Base-by-base conservation (phyloP, 2,888 invertebrate species). In the Boloria selene region DNA sequence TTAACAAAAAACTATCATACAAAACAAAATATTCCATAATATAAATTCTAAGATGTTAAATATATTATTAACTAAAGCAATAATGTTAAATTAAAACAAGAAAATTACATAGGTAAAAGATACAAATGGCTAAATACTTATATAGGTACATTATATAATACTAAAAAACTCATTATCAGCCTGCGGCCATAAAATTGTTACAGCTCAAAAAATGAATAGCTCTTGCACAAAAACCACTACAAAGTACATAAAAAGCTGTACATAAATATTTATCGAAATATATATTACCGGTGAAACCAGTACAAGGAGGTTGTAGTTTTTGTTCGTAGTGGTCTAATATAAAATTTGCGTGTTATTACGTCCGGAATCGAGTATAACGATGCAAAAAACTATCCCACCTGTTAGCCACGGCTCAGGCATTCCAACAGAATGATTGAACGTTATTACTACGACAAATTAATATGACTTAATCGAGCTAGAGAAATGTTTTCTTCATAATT, bases 391-490 rank as follows among this genome's bases (percentile, higher is more conserved):
- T 52, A 56, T 56, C 42, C 16, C 64, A 66, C 70, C 65, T 68
- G 65, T 61, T 54, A 31, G 22, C 50, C 17, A 49, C 64, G 58
- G 42, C 62, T 42, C 65, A 49, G 51, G 58, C 59, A 67, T 68
- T 63, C 61, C 56, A 61, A 55, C 42, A 58, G 47, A 63, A 55
- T 54, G 64, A 68, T 67, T 67, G 65, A 69, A 67, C 64, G 65
- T 67, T 64, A 69, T 69, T 60, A 65, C 67, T 60, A 64, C 56
- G 71, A 73, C 71, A 71, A 69, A 73, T 73, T 72, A 70, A 72
- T 73, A 73, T 65, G 52, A 64, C 69, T 72, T 69, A 72, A 72
- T 72, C 69, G 69, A 47, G 52, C 52, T 53, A 45, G 61, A 55
- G 64, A 60, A 58, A 69, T 54, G 64, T 69, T 70, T 70, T 64